Conservation (phyloP, 2,113 vertebrate species). For the Mohoua ochrocephala region DNA sequence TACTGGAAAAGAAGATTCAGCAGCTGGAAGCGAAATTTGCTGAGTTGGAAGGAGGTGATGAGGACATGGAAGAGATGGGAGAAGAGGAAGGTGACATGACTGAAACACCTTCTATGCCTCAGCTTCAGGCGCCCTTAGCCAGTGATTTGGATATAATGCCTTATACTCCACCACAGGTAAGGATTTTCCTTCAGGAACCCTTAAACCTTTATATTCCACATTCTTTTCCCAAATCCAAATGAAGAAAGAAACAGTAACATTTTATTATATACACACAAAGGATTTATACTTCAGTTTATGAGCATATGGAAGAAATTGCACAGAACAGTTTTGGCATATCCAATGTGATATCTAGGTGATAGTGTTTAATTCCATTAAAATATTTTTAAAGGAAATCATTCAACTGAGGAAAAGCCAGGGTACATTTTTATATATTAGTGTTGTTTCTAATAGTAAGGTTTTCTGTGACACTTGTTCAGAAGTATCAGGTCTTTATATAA, state of each 20-base stretch:
- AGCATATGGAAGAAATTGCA: not conserved
- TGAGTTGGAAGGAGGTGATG: slow-evolving; percentile 90
- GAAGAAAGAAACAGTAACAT: not conserved
- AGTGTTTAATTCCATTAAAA: not conserved
- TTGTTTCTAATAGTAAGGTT: not conserved
- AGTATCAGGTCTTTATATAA: not conserved
- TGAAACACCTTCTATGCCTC: slow-evolving; percentile 84
- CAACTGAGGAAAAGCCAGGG: not conserved
- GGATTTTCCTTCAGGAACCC: not conserved
- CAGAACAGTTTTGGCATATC: not conserved
- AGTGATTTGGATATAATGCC: slow-evolving; percentile 91
- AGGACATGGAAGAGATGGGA: slow-evolving; percentile 93
- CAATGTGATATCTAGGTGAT: not conserved
- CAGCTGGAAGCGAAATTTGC: slow-evolving; percentile 98
- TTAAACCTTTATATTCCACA: not conserved
- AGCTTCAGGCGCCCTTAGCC: slow-evolving; percentile 84
- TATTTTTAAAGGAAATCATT: not conserved
- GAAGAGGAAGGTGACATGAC: slow-evolving; percentile 91
- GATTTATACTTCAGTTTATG: not conserved
- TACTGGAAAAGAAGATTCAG: slow-evolving; percentile 95
- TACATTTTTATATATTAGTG: not conserved
- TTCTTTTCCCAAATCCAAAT: not conserved
- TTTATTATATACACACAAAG: not conserved
- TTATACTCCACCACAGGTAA: slow-evolving; percentile 94
- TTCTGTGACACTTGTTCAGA: not conserved